Percentiles rank a stretch among this genome's conserved stretches.
These are phyloP conservation scores for Alaudala cheleensis DNA, from an alignment of 2,113 vertebrate genomes.

Conservation along the genomic window DNA sequence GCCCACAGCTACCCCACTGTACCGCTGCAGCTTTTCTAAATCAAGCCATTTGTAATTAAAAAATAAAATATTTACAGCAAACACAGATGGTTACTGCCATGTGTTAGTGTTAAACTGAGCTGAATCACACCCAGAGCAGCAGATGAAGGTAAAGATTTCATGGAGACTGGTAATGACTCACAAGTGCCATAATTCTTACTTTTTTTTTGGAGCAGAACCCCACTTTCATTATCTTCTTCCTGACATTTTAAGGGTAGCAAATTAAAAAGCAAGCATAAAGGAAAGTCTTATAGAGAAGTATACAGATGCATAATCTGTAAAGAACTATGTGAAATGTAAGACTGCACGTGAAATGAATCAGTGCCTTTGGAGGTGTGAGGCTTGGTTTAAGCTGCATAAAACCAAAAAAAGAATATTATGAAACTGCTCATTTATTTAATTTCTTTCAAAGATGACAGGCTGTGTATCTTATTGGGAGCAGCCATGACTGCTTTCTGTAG, in stretches of 20 bases:
- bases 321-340: not conserved
- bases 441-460: slow-evolving; percentile 39
- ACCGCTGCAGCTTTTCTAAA: not conserved
- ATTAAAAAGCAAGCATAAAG: not conserved
- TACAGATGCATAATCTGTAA: slow-evolving; percentile 7
- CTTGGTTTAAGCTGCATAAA: slow-evolving; percentile 17
- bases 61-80: slow-evolving; percentile 67
- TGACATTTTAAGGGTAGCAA: slow-evolving; percentile 43
- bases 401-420: slow-evolving; percentile 46
- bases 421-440: slow-evolving; percentile 50
- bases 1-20: not conserved
- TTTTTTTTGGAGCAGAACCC: slow-evolving; percentile 3
- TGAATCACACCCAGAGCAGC: slow-evolving; percentile 55
- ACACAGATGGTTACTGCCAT: slow-evolving; percentile 65
- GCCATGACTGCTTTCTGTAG: not conserved
- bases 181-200: not conserved
- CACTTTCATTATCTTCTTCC: slow-evolving; percentile 17
- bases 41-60: slow-evolving; percentile 55
- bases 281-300: not conserved
- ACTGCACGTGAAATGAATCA: slow-evolving; percentile 51
- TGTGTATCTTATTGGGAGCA: not conserved
- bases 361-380: slow-evolving; percentile 50
- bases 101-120: slow-evolving; percentile 47
- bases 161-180: slow-evolving; percentile 55
- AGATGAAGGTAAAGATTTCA: slow-evolving; percentile 48